Base-by-base conservation (phyloP, 1,140 invertebrate genomes). In the Calycopis cecrops region DNA sequence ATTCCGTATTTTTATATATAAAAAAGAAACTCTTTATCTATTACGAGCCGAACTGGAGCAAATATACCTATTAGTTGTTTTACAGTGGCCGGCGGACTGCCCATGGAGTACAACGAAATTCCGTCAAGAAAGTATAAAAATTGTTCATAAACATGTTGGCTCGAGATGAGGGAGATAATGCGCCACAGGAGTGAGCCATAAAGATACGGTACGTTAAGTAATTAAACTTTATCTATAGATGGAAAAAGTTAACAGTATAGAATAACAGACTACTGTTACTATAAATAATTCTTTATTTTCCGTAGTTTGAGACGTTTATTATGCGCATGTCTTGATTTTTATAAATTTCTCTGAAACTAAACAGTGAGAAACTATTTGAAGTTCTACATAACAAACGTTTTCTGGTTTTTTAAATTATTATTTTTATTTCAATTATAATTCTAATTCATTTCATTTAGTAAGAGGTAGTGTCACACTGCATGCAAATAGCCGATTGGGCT, bases 201-300 rank as follows among this genome's bases (percentile, higher is more conserved):
- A 76, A 76, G 64, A 76, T 73, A 66, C 59, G 60, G 59, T 57
- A 71, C 60, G 65, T 63, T 61, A 59, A 59, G 62, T 73, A 76
- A 76, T 76, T 71, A 71, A 76, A 60, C 59, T 66, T 70, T 69
- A 72, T 68, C 70, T 71, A 64, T 60, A 68, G 55, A 55, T 55
- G 57, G 21, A 47, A 57, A 64, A 42, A 49, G 60, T 55, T 61
- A 35, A 35, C 55, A 48, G 14, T 42, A 53, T 53, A 52, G 47
- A 48, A 58, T 55, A 58, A 58, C 58, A 44, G 52, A 53, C 52
- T 40, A 48, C 49, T 56, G 50, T 59, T 53, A 37, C 52, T 53
- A 58, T 57, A 61, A 61, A 64, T 61, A 58, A 58, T 33, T 21
- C 16, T 35, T 9, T 33, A 34, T 53, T 28, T 53, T 35, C 28